These are phyloP conservation scores for Rhamnusium bicolor DNA, from an alignment of 2,888 invertebrate species.

Conservation along the genomic window DNA sequence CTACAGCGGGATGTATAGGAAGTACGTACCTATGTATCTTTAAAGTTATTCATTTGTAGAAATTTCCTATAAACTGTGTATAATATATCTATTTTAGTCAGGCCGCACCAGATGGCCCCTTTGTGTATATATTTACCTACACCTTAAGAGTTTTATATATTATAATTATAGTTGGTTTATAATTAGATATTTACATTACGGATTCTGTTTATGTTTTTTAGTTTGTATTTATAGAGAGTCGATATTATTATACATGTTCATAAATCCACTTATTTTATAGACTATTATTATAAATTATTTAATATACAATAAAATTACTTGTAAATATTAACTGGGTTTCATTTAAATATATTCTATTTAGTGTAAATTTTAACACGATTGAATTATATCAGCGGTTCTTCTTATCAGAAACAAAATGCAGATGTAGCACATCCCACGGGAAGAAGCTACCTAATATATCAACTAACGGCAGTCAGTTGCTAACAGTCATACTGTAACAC, in stretches of 20 bases:
- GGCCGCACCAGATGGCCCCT: constrained; percentile 68
- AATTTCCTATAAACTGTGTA: constrained; percentile 68
- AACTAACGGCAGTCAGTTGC: too few species aligned
- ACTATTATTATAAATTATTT: constrained; percentile 49
- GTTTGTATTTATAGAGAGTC: constrained; percentile 55
- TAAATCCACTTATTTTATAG: constrained; percentile 41
- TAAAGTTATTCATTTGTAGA: constrained; percentile 66
- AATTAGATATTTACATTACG: constrained; percentile 63
- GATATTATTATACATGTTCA: constrained; percentile 49
- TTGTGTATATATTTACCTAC: constrained; percentile 69
- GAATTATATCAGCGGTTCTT: too few species aligned
- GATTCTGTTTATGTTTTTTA: constrained; percentile 61
- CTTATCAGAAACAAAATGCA: too few species aligned
- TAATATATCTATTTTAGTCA: constrained; percentile 69
- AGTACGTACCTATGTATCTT: constrained; percentile 45
- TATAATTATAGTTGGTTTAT: constrained; percentile 64
- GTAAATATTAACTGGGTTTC: constrained; percentile 36
- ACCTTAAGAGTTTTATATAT: constrained; percentile 68
- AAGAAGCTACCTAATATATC: too few species aligned
- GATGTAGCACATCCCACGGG: too few species aligned
- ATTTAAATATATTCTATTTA: too few species aligned
- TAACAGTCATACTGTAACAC: too few species aligned
- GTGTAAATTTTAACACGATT: too few species aligned
- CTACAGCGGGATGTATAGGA: not conserved
- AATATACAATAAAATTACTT: constrained; percentile 50